A percentile compares a stretch with the other conserved stretches of the same genome.
These are phyloP conservation scores for Gymnocephalus cernua DNA, from an alignment of 2,113 vertebrate genomes.

Conservation along the genomic window DNA sequence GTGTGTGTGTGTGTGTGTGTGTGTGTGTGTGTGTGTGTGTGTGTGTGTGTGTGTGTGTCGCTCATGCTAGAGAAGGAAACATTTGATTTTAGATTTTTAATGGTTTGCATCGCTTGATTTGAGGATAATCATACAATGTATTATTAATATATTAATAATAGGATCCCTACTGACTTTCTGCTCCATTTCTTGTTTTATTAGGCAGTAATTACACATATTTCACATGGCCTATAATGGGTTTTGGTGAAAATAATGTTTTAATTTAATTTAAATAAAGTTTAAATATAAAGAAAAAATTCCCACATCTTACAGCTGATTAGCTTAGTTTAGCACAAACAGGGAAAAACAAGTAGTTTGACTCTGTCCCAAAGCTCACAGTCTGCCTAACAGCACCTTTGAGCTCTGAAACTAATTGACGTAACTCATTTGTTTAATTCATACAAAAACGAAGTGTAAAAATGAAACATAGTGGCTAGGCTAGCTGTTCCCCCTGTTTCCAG, in stretches of 20 bases:
- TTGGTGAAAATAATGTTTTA: background rate
- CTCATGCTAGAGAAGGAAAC: background rate
- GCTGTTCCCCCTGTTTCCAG: background rate
- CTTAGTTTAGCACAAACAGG: background rate
- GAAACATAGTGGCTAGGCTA: background rate
- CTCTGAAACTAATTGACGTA: background rate
- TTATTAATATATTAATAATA: conserved; percentile 8
- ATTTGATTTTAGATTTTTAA: background rate
- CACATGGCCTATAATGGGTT: background rate
- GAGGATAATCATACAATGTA: background rate
- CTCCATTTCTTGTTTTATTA: background rate
- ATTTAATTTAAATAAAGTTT: background rate
- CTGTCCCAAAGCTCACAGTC: background rate
- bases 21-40: conserved; percentile 1
- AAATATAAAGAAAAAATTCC: too few species aligned
- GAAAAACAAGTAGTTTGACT: background rate
- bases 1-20: background rate
- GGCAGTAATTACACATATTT: background rate
- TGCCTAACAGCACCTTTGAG: background rate
- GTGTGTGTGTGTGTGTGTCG: background rate
- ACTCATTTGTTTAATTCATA: background rate
- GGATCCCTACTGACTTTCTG: background rate
- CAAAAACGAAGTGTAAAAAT: background rate
- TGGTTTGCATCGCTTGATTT: background rate
- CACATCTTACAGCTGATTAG: background rate